Evolutionary conservation across 2,888 invertebrate species (phyloP).

Genomic region (Cartodere bifasciata): DNA sequence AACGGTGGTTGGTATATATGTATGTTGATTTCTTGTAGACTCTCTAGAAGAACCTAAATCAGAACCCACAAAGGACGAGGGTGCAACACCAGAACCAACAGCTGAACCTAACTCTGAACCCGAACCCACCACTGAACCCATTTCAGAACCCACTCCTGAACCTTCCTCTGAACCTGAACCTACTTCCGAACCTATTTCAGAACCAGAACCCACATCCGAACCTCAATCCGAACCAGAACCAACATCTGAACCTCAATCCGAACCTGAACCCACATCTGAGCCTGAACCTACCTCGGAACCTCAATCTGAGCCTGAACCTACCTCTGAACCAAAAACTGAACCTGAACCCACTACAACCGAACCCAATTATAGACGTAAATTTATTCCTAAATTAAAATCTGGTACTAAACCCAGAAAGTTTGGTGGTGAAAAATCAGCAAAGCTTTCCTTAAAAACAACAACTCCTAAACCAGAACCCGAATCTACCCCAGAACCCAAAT

Average conservation of each 20-base stretch:
- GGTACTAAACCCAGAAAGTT: slow-evolving; percentile 35
- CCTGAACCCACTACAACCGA: slow-evolving; percentile 32
- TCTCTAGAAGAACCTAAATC: slow-evolving; percentile 22
- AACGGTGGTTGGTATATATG: slow-evolving; percentile 29
- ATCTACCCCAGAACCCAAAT: slow-evolving; percentile 29
- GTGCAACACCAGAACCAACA: slow-evolving; percentile 32
- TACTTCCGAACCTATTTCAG: slow-evolving; percentile 29
- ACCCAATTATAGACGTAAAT: slow-evolving; percentile 24
- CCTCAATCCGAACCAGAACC: slow-evolving; percentile 15
- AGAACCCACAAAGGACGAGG: slow-evolving; percentile 21
- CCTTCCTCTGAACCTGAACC: slow-evolving; percentile 27
- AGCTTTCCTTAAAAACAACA: too few species aligned
- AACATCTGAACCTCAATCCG: slow-evolving; percentile 26
- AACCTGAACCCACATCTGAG: slow-evolving; percentile 29
- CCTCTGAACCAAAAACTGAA: slow-evolving; percentile 32
- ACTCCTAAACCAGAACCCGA: slow-evolving; percentile 23
- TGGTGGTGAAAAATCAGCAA: too few species aligned
- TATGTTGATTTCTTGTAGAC: slow-evolving; percentile 26
- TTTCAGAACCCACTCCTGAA: slow-evolving; percentile 34
- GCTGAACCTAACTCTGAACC: slow-evolving; percentile 30
- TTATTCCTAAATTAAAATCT: slow-evolving; percentile 30
- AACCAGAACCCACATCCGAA: slow-evolving; percentile 28
- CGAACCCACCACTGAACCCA: slow-evolving; percentile 33
- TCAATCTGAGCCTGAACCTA: slow-evolving; percentile 35
- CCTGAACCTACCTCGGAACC: slow-evolving; percentile 35